These are phyloP conservation scores for Muscicapa adusta DNA, from an alignment of 2,113 vertebrate genomes.

Conservation along the genomic window DNA sequence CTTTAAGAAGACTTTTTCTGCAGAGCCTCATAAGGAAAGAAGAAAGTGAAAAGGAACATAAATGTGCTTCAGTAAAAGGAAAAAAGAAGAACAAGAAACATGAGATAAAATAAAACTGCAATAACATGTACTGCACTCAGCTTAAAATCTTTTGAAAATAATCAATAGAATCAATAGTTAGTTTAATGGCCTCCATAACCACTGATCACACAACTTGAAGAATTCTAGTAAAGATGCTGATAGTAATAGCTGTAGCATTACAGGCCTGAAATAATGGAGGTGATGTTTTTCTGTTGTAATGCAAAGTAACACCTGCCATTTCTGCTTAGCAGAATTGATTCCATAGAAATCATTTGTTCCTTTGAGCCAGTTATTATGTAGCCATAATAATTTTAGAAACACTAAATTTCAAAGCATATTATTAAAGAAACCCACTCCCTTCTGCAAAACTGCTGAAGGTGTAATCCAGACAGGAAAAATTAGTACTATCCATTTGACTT, in stretches of 20 bases:
- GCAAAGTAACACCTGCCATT: neutral
- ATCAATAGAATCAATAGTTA: neutral
- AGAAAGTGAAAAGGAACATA: neutral
- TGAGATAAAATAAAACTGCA: neutral
- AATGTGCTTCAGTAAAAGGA: neutral
- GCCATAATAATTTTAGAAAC: neutral
- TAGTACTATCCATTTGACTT: neutral
- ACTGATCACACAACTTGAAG: neutral
- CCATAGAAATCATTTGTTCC: neutral
- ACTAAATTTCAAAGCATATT: neutral
- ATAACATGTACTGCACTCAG: neutral
- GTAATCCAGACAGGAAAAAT: neutral
- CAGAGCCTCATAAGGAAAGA: neutral
- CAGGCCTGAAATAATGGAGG: neutral
- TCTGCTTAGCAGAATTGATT: neutral
- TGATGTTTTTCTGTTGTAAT: neutral
- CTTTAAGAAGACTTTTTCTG: neutral
- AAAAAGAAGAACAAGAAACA: neutral
- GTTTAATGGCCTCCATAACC: neutral
- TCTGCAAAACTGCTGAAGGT: neutral
- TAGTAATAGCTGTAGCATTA: neutral
- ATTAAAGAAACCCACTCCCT: neutral
- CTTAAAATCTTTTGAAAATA: neutral
- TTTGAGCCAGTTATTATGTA: neutral
- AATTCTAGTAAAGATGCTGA: neutral